A percentile compares a stretch with the other conserved stretches of the same genome.
These are phyloP conservation scores for Diploptera punctata DNA, from an alignment of 2,888 invertebrate genomes.

Conservation along the genomic window DNA sequence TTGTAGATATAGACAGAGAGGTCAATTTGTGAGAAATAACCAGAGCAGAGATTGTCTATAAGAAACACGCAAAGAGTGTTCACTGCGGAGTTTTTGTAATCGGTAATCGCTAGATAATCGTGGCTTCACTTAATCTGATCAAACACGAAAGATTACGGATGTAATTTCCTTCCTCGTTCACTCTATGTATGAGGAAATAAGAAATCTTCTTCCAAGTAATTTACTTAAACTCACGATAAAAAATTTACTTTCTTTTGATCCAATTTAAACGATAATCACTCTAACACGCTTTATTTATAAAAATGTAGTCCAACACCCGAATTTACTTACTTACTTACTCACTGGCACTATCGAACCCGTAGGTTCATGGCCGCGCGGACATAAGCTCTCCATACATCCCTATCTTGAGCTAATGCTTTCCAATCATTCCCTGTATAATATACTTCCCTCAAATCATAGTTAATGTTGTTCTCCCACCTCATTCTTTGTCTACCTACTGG, in stretches of 20 bases:
- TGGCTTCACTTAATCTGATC: constrained; percentile 9
- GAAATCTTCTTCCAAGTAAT: not conserved
- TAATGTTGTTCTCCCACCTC: no score
- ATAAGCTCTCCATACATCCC: no score
- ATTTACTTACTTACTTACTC: no score
- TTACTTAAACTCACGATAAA: constrained; percentile 3
- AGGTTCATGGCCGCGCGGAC: no score
- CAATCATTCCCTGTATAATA: no score
- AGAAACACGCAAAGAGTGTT: constrained; percentile 22
- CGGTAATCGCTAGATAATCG: constrained; percentile 29
- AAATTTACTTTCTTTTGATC: constrained; percentile 5
- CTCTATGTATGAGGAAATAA: not conserved
- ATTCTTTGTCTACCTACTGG: no score
- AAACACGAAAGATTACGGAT: constrained; percentile 13
- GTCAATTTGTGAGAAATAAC: not conserved
- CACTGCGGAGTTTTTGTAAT: constrained; percentile 18
- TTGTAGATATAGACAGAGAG: not conserved
- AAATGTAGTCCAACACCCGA: no score
- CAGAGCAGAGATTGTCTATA: constrained; percentile 12
- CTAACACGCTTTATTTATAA: no score
- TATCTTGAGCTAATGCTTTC: no score
- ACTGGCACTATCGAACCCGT: no score
- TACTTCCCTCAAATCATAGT: no score
- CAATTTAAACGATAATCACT: not conserved
- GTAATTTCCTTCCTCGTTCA: constrained; percentile 4